These are phyloP conservation scores for Manduca sexta DNA, from an alignment of 1,140 invertebrate genomes.

Conservation along the genomic window DNA sequence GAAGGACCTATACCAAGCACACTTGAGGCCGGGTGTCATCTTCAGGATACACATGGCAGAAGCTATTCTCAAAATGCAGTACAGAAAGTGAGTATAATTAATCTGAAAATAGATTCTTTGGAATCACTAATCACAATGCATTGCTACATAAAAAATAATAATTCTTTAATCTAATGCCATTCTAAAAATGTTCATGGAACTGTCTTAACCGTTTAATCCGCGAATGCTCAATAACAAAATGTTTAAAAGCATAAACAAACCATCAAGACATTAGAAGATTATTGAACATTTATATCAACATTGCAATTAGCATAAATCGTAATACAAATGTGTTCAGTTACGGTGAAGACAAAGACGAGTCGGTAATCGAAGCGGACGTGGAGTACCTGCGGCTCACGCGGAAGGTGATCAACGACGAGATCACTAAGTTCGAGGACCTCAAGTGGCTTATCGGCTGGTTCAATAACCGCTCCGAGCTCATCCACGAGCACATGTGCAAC, in stretches of 20 bases:
- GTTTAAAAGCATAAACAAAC: too few relatives aligned
- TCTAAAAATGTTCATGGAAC: too few relatives aligned
- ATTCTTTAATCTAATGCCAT: too few relatives aligned
- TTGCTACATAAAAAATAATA: too few relatives aligned
- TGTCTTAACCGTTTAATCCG: too few relatives aligned
- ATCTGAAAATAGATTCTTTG: not conserved
- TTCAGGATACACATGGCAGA: conserved; percentile 64
- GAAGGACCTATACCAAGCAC: conserved; percentile 60
- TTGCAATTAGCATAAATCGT: not conserved
- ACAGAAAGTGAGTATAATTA: conserved; percentile 41
- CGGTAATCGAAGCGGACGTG: conserved; percentile 60
- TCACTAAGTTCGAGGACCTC: conserved; percentile 64
- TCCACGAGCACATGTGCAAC: conserved; percentile 58
- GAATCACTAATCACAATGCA: not conserved
- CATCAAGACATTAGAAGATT: too few relatives aligned
- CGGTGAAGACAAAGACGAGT: conserved; percentile 61
- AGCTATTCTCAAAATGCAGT: conserved; percentile 63
- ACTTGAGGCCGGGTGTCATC: conserved; percentile 57
- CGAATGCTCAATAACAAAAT: too few relatives aligned
- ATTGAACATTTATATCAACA: too few relatives aligned
- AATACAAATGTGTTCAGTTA: conserved; percentile 31
- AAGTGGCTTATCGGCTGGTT: conserved; percentile 64
- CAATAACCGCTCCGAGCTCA: conserved; percentile 47
- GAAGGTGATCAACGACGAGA: conserved; percentile 62
- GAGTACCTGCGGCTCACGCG: conserved; percentile 55